Base-by-base conservation (phyloP, 2,113 vertebrate species). In the Rallus limicola region DNA sequence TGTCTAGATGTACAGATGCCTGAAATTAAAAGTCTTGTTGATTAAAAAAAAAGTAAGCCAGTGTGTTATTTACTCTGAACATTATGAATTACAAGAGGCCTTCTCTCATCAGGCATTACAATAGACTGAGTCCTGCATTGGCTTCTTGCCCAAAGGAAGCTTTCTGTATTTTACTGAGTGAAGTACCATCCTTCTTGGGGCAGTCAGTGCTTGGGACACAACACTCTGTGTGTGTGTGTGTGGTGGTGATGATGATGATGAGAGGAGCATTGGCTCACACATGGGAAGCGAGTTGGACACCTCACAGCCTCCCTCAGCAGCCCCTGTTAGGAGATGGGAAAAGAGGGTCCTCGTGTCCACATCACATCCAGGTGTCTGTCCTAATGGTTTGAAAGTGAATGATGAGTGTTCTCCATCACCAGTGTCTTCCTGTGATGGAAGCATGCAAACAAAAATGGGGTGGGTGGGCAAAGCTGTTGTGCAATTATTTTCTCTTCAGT, bases 91-190 rank as follows among this genome's bases (percentile, higher is more conserved):
- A 26, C 2, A 5, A 8, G 5, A 65, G 23, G 18, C 11, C 6
- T 7, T n/a, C 34, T 46, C 6, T 69, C 24, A 58, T 38, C 11
- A 11, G 28, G 79, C 65, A 16, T 20, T 62, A 17, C 48, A 28
- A 12, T 3, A 23, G 36, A n/a, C 64, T 0, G 0, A 55, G 50
- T 26, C 26, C 50, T 15, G 18, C 13, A 1, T 63, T 36, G 34
- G 60, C 40, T 74, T 59, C 60, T 36, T 74, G 50, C 38, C 55
- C 26, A 16, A 48, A 50, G 50, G 78, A 48, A 48, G 6, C 40
- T 62, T 68, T 34, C 28, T n/a, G 33, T 36, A 12, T 86, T 86
- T 75, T n/a, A 25, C 60, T 0, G 0, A 38, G 65, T 28, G 5
- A n/a, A 53, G 72, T 7, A 16, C 24, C 34, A 34, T 38, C 48